Percentiles rank a stretch among this genome's conserved stretches.
Conservation (phyloP, 2,113 vertebrate genomes). For the Datnioides undecimradiatus region DNA sequence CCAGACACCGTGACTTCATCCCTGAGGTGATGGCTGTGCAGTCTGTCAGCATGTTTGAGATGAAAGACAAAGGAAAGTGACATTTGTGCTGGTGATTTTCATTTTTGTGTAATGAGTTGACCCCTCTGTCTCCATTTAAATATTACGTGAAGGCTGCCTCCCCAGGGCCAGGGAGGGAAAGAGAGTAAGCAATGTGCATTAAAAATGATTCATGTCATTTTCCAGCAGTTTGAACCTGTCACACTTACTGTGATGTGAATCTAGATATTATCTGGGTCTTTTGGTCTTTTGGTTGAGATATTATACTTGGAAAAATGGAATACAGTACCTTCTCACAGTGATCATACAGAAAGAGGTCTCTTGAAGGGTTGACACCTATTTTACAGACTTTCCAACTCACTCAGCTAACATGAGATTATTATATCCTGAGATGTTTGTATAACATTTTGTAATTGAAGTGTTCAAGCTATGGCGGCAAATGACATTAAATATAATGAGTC, state of each 20-base stretch:
- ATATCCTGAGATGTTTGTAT: neutral
- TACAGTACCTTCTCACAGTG: neutral
- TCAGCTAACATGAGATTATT: conserved; percentile 16
- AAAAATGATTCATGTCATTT: neutral
- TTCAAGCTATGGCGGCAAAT: conserved; percentile 2
- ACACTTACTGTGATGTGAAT: neutral
- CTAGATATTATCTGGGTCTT: neutral
- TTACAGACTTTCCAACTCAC: conserved; percentile 14
- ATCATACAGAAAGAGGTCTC: neutral
- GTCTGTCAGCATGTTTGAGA: conserved; percentile 41
- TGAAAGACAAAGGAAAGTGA: conserved; percentile 54
- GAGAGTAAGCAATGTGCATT: conserved; percentile 12
- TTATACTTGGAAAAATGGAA: neutral
- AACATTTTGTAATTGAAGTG: neutral
- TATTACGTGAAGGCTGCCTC: conserved; percentile 35
- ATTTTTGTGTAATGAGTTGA: conserved; percentile 56
- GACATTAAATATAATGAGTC: neutral
- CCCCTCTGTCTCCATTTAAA: conserved; percentile 18
- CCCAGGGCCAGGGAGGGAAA: neutral
- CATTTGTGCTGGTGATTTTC: conserved; percentile 54
- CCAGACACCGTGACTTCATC: conserved; percentile 15
- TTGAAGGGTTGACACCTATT: neutral
- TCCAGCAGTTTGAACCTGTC: neutral
- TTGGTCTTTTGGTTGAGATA: neutral
- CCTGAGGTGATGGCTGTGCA: conserved; percentile 30